Evolutionary conservation across 1,140 invertebrate species (phyloP).

Genomic region (Pseudomyrmex pallidus): DNA sequence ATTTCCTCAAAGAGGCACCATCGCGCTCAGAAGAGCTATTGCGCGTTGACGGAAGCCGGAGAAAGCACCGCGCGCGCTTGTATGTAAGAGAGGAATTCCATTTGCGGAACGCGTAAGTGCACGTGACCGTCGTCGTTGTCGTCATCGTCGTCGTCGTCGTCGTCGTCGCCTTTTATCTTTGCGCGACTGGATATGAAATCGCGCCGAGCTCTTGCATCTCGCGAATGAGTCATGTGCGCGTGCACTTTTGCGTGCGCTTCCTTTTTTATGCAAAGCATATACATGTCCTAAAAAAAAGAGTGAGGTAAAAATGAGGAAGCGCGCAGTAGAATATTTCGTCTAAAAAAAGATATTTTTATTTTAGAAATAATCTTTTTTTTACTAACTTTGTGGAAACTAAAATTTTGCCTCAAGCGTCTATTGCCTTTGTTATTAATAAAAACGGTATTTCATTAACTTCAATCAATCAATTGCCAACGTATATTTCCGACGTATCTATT

Average conservation of each 20-base stretch:
- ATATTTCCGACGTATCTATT: not conserved
- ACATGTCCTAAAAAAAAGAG: not conserved
- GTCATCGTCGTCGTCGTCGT: no score
- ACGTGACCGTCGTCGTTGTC: not conserved
- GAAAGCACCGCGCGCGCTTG: not conserved
- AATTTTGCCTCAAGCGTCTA: not conserved
- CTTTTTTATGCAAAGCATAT: not conserved
- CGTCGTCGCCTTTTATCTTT: slow-evolving; percentile 28
- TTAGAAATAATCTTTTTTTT: no score
- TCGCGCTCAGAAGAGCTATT: not conserved
- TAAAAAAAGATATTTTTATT: no score
- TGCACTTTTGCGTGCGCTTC: not conserved
- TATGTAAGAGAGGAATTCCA: slow-evolving; percentile 32
- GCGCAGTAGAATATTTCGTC: no score
- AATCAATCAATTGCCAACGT: not conserved
- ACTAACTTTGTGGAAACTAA: not conserved
- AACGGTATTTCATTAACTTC: not conserved
- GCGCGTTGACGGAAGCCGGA: not conserved
- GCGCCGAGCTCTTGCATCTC: not conserved
- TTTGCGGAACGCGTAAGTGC: slow-evolving; percentile 13
- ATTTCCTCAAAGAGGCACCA: not conserved
- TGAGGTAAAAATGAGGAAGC: not conserved
- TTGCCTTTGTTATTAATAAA: not conserved
- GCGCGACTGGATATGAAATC: not conserved
- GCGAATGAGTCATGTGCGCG: not conserved